Conservation (phyloP, 92 coral and sea anemone species). For the Epizoanthus fatuus region DNA sequence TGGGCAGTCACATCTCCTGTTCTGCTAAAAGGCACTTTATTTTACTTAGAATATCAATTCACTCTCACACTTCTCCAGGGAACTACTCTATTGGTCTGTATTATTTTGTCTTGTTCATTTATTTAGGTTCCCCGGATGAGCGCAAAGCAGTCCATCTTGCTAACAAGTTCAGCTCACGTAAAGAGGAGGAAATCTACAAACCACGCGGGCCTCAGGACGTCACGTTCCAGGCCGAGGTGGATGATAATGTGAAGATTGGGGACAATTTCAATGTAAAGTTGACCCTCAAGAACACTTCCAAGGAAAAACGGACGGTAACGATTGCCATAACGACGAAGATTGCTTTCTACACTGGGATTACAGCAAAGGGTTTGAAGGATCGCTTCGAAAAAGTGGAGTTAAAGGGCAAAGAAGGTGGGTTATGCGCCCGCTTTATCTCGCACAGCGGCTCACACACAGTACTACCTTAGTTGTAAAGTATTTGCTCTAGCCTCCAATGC, state of each 20-base stretch:
- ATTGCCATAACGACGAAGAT: constrained; percentile 68
- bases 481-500: too few species aligned
- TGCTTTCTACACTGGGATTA: constrained; percentile 84
- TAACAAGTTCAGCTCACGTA: constrained; percentile 63
- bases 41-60: too few species aligned
- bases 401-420: constrained; percentile 46
- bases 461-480: too few species aligned
- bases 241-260: constrained; percentile 71
- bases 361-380: constrained; percentile 51
- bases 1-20: too few species aligned
- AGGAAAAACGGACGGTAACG: constrained; percentile 43
- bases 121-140: constrained; percentile 67
- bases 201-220: constrained; percentile 61
- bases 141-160: constrained; percentile 67
- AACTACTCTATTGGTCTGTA: background rate
- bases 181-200: constrained; percentile 56
- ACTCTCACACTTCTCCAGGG: too few species aligned
- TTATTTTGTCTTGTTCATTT: background rate
- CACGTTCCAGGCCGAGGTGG: constrained; percentile 46
- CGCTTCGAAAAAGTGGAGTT: constrained; percentile 39
- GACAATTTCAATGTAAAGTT: constrained; percentile 67
- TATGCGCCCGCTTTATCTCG: too few species aligned
- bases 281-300: constrained; percentile 52
- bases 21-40: too few species aligned
- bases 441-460: too few species aligned